These are phyloP conservation scores for Caenorhabditis sp. DNA, from an alignment of 2,888 invertebrate genomes.

Conservation along the genomic window DNA sequence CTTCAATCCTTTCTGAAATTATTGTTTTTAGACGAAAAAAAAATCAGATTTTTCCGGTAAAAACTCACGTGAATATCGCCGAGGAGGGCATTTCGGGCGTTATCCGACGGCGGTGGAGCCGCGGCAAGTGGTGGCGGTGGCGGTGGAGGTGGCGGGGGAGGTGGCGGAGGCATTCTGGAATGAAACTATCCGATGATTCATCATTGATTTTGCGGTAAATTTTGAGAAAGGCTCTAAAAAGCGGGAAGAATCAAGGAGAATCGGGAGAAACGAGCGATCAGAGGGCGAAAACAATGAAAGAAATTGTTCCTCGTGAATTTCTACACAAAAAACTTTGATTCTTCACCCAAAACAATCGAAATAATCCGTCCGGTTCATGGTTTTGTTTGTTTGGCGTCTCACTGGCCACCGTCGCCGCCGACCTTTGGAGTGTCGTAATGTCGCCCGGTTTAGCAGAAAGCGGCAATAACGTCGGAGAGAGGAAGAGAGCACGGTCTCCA, in stretches of 20 bases:
- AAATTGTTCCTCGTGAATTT: too few species aligned
- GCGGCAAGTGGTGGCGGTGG: constrained; percentile 44
- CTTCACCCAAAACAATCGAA: constrained; percentile 49
- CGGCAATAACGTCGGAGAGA: too few species aligned
- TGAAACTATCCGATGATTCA: constrained; percentile 34
- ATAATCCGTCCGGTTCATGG: constrained; percentile 48
- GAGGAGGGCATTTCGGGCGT: constrained; percentile 61
- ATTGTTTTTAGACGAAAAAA: background rate
- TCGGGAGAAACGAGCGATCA: background rate
- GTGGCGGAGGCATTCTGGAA: constrained; percentile 59
- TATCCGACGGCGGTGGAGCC: constrained; percentile 38
- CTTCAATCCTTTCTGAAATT: constrained; percentile 65
- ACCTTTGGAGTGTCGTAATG: too few species aligned
- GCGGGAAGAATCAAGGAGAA: background rate
- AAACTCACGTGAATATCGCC: constrained; percentile 60
- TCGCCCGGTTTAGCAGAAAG: too few species aligned
- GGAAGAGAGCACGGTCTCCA: too few species aligned
- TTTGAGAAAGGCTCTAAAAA: background rate
- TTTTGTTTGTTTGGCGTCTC: constrained; percentile 16
- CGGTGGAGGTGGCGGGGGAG: constrained; percentile 64
- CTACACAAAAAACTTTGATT: background rate
- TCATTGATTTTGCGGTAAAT: constrained; percentile 23
- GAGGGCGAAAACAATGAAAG: background rate
- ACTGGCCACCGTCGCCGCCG: too few species aligned
- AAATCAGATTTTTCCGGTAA: too few species aligned